Base-by-base conservation (phyloP, 2,113 vertebrate species). In the Nothocercus nigrocapillus region DNA sequence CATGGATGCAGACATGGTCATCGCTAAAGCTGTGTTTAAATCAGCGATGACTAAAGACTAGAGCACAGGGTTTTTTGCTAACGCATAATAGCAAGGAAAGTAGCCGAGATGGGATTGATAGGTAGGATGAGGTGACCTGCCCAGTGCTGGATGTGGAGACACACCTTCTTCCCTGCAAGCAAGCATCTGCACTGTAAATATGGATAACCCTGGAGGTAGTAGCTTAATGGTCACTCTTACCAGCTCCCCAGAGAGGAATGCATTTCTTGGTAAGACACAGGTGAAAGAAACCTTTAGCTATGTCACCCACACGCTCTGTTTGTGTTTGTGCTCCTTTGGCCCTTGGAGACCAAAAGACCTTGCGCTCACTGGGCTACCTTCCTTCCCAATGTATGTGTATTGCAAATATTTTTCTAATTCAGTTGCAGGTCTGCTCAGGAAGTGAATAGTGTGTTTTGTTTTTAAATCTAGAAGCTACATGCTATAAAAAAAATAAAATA, bases 381-480 rank as follows among this genome's bases (percentile, higher is more conserved):
- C 66, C 42, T 58, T 93, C 32, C 18, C 24, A 88, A 34, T 86
- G 79, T 73, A 86, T 58, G 56, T 34, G 8, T 49, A 73, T 53
- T 75, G 58, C 30, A 95, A 82, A 63, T 89, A 84, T 79, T 96
- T 90, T 89, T 90, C 87, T 79, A 88, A 93, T 96, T 91, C 82
- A 44, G 38, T 94, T 88, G 79, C 56, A 86, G 58, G 73, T 83
- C 92, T 96, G 85, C 75, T 96, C 85, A 84, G 91, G 80, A 95
- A 94, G 68, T 84, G 73, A 96, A 94, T 81, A 75, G 44, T 58
- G 47, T 68, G 69, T 88, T 94, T 82, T 91, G 93, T 72, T 96
- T 94, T 96, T 82, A 93, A 95, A 93, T 68, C 82, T 95, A 95
- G 90, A 94, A 94, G 85, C 58, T 96, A 96, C 76, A 84, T 73